Base-by-base conservation (phyloP, 2,113 vertebrate genomes). In the Oreotrochilus melanogaster region DNA sequence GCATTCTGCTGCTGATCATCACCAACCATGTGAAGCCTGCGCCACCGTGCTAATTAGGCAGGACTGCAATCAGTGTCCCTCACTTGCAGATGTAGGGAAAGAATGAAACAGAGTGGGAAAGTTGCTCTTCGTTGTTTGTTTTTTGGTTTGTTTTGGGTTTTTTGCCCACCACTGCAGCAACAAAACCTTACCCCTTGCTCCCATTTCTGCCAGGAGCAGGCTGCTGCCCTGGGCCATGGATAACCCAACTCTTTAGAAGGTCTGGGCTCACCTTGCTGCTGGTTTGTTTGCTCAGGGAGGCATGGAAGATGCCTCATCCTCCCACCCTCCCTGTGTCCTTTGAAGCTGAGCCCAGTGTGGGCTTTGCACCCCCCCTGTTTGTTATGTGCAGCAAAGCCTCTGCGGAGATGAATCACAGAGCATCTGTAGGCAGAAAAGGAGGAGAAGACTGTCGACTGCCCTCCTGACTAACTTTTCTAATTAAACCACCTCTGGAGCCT, bases 51-150 rank as follows among this genome's bases (percentile, higher is more conserved):
- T 97, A 89, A 97, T 96, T 93, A 80, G 61, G 78, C 43, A 91
- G 85, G 54, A n/a, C 95, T 93, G 79, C 58, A 95, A 97, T 97
- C 97, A 94, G 61, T 67, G 51, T 74, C 96, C 89, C 95, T 79
- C 60, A 4, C 66, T 58, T 61, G 9, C 28, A 88, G 62, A 70
- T 5, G n/a, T 10, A 18, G 25, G 69, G 50, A 78, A 66, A 51
- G 21, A 79, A 51, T 25, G 50, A 51, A 72, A 60, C 89, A 86
- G 82, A 96, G 62, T 48, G 89, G 78, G 67, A 91, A 78, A 89
- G 23, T 64, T 74, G 85, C 93, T 50, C 78, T 48, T 43, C 11
- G 10, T 39, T 10, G 39, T 39, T 39, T 39, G 58, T 30, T 17
- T 37, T 85, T 19, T 82, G 19, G 18, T 47, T 47, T 21, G 45